phyloP scores from a whole-genome alignment of 2,113 vertebrate genomes.

The Equus quagga region DNA sequence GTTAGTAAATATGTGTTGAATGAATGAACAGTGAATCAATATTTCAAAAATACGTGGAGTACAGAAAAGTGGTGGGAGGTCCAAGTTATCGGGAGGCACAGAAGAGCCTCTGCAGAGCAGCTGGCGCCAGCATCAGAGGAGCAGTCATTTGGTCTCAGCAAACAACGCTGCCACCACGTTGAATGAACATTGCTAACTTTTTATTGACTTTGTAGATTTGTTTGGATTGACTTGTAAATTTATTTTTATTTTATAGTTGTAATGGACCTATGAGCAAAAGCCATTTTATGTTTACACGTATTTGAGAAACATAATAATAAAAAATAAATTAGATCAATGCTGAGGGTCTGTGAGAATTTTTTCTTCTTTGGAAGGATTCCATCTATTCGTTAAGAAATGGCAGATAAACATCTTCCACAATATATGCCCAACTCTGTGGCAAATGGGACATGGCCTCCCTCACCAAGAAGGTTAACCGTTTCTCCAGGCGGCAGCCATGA shows the following conservation, averaged over 20 bases:
- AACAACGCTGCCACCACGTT: not conserved
- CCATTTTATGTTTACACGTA: not conserved
- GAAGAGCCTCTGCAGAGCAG: rapidly evolving
- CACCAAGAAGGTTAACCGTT: not conserved
- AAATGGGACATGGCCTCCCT: not conserved
- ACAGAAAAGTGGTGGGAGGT: not conserved
- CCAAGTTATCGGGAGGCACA: rapidly evolving
- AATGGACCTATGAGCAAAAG: not conserved
- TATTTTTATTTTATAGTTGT: not conserved
- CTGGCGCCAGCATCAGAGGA: rapidly evolving
- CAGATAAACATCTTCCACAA: not conserved
- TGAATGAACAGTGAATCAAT: not conserved
- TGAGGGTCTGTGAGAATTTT: not conserved
- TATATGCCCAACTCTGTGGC: not conserved
- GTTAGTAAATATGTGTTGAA: rapidly evolving
- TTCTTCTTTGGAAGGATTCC: not conserved
- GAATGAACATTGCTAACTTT: not conserved
- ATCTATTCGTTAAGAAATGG: not conserved
- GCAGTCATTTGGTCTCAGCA: not conserved
- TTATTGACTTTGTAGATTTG: not conserved
- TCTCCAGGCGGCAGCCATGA: not conserved
- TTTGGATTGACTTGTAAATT: not conserved
- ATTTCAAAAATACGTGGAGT: not conserved
- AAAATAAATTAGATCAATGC: not conserved
- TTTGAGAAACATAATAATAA: not conserved